Evolutionary conservation across 2,113 vertebrate species (phyloP).

Genomic region (Colius striatus): DNA sequence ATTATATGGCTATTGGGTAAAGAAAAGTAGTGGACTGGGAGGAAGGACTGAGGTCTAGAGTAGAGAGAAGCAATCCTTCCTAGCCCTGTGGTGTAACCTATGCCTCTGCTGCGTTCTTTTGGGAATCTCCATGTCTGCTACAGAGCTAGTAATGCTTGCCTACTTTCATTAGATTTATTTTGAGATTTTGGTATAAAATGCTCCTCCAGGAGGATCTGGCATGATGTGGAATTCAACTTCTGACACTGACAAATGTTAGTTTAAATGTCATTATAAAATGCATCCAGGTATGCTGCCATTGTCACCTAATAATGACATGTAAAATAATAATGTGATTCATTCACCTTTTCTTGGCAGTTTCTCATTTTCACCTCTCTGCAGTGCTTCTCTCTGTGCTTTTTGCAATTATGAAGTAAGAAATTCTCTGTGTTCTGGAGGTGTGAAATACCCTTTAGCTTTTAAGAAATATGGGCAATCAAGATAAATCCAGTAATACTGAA

Average conservation of each 20-base stretch:
- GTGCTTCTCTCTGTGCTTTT: not conserved
- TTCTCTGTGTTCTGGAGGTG: not conserved
- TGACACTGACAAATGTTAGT: not conserved
- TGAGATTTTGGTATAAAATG: not conserved
- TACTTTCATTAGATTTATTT: not conserved
- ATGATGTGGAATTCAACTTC: not conserved
- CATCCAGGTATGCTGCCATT: not conserved
- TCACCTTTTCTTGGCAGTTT: not conserved
- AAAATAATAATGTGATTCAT: not conserved
- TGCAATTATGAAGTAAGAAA: not conserved
- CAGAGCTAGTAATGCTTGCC: not conserved
- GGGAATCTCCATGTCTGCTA: not conserved
- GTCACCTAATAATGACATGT: not conserved
- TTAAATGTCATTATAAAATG: not conserved
- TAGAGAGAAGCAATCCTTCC: not conserved
- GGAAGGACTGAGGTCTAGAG: not conserved
- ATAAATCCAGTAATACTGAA: not conserved
- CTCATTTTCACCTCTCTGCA: not conserved
- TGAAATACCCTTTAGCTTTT: not conserved
- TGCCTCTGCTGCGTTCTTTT: not conserved
- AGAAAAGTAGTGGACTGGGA: not conserved
- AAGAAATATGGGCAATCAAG: not conserved
- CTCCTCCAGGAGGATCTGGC: not conserved
- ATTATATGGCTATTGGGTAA: not conserved
- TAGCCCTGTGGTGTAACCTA: not conserved